A percentile compares a stretch with the other conserved stretches of the same genome.
Evolutionary conservation across 2,888 invertebrate genomes (phyloP).

Genomic region (Sclerodermus sp.): DNA sequence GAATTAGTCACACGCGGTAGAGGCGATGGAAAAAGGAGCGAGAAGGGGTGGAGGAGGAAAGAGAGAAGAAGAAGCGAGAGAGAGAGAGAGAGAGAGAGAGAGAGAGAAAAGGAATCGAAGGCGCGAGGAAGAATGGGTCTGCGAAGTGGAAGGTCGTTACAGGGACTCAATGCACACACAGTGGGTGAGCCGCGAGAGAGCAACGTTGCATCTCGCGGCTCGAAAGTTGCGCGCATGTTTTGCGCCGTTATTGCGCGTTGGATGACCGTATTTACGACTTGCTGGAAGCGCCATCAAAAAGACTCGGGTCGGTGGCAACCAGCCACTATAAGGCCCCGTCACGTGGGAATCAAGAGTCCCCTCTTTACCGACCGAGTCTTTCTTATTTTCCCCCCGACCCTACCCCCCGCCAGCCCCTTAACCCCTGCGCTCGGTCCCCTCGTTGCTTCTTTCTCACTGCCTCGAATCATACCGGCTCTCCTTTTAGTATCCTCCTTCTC

Average conservation of each 20-base stretch:
- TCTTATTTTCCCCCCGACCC: conserved; percentile 6
- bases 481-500: not conserved
- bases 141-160: not conserved
- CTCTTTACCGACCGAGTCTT: too few species aligned
- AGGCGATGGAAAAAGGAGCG: too few species aligned
- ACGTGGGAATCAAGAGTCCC: conserved; percentile 16
- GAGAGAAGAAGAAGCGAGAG: not conserved
- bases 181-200: conserved; percentile 2
- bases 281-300: conserved; percentile 45
- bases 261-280: conserved; percentile 43
- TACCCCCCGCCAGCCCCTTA: not conserved
- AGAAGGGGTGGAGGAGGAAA: not conserved
- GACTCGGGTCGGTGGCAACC: conserved; percentile 16
- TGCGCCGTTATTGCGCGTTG: conserved; percentile 30
- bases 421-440: conserved; percentile 1
- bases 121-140: too few species aligned
- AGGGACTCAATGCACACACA: not conserved
- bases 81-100: conserved; percentile 2
- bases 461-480: too few species aligned
- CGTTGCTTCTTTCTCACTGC: not conserved
- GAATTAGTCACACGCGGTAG: too few species aligned
- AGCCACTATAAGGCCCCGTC: too few species aligned
- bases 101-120: not conserved
- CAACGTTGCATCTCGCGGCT: too few species aligned
- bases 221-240: too few species aligned